phyloP scores from a whole-genome alignment of 2,888 invertebrate species.

The Ceraclea dissimilis region DNA sequence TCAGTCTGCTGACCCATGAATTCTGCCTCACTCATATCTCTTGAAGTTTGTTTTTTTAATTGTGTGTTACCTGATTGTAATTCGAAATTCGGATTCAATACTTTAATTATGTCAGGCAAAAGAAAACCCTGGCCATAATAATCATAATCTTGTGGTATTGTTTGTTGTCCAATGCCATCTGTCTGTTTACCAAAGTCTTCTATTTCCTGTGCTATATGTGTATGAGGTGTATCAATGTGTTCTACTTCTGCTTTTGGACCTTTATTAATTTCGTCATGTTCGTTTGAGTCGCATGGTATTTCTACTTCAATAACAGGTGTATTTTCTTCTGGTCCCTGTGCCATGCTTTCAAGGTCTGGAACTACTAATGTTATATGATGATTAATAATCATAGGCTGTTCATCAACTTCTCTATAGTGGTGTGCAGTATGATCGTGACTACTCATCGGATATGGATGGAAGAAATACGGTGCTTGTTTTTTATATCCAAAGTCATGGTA shows the following conservation, averaged over 20 bases:
- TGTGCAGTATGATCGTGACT: too few species aligned
- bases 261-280: constrained; percentile 19
- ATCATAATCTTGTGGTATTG: constrained; percentile 16
- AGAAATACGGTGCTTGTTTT: too few species aligned
- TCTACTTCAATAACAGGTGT: too few species aligned
- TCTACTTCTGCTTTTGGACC: constrained; percentile 29
- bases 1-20: constrained; percentile 27
- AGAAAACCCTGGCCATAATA: not conserved
- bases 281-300: not conserved
- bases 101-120: too few species aligned
- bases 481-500: too few species aligned
- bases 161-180: constrained; percentile 20
- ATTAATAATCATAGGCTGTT: too few species aligned
- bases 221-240: constrained; percentile 20
- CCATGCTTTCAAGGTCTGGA: too few species aligned
- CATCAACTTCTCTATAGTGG: too few species aligned
- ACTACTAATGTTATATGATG: too few species aligned
- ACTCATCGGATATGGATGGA: too few species aligned
- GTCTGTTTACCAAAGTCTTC: constrained; percentile 10
- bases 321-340: too few species aligned
- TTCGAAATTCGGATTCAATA: too few species aligned
- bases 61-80: constrained; percentile 13
- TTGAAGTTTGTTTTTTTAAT: constrained; percentile 23
- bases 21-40: constrained; percentile 28
- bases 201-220: not conserved